These are phyloP conservation scores for Ptychochromis oligacanthus DNA, from an alignment of 2,113 vertebrate genomes.

Conservation along the genomic window DNA sequence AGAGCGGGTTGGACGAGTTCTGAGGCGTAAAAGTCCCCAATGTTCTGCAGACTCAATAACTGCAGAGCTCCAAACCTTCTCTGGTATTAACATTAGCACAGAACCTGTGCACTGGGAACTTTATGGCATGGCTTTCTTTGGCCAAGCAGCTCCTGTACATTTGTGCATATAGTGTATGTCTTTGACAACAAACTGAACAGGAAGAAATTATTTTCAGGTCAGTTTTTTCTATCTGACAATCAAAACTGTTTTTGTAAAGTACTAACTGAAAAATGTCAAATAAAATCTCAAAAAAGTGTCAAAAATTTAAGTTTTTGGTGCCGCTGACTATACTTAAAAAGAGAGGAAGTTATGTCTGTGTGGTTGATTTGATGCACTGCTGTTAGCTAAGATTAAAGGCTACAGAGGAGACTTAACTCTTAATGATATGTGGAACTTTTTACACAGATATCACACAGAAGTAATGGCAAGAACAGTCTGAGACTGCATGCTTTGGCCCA, in stretches of 20 bases:
- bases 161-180: not conserved
- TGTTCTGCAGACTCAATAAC: not conserved
- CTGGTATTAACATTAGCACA: not conserved
- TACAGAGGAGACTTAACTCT: too few species aligned
- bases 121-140: too few species aligned
- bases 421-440: too few species aligned
- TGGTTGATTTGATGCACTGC: not conserved
- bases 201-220: not conserved
- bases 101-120: too few species aligned
- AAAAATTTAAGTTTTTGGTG: not conserved
- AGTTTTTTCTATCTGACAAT: not conserved
- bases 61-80: not conserved
- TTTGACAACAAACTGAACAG: not conserved
- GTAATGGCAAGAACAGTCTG: not conserved
- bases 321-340: not conserved
- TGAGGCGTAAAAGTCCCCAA: slow-evolving; percentile 3
- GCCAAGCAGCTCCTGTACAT: not conserved
- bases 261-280: not conserved
- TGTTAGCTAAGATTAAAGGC: not conserved
- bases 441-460: not conserved
- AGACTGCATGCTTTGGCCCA: not conserved
- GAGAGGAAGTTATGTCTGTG: not conserved
- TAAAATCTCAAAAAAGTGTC: too few species aligned
- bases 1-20: not conserved
- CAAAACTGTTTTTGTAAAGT: not conserved